phyloP scores from a whole-genome alignment of 2,113 vertebrate species.

The Alces alces region DNA sequence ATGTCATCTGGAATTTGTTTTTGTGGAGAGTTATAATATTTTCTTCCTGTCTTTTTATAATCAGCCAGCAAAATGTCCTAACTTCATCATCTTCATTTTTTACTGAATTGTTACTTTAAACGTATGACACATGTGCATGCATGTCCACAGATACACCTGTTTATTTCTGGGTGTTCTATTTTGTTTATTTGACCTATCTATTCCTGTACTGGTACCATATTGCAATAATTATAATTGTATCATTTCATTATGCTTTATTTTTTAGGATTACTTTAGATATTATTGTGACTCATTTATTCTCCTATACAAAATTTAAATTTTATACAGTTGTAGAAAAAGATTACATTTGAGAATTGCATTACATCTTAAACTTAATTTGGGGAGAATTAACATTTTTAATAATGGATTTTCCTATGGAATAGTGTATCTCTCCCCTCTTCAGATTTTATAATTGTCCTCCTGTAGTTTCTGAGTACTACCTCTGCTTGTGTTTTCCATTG shows the following conservation, averaged over 20 bases:
- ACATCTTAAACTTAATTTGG: conserved; percentile 26
- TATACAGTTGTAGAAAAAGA: not conserved
- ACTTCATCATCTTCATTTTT: not conserved
- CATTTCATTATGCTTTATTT: not conserved
- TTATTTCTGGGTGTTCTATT: not conserved
- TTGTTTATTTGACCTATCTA: not conserved
- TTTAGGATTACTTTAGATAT: not conserved
- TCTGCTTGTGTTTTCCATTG: not conserved
- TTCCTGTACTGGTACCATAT: not conserved
- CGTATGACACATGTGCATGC: too few relatives aligned
- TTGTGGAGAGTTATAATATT: not conserved
- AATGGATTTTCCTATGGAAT: not conserved
- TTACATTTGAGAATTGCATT: not conserved
- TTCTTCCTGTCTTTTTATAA: not conserved
- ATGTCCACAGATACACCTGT: not conserved
- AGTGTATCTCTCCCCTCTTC: not conserved
- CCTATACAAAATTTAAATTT: not conserved
- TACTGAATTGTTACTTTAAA: not conserved
- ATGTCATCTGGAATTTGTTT: not conserved
- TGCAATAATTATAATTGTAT: not conserved
- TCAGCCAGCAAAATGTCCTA: not conserved
- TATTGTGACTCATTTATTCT: not conserved
- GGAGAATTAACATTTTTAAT: not conserved
- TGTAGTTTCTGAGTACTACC: not conserved
- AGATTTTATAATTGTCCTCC: not conserved